Evolutionary conservation across 2,797 vertebrate species (phyloP), one percentile per base, ranked within the genome.

Genomic region (Dermochelys coriacea): DNA sequence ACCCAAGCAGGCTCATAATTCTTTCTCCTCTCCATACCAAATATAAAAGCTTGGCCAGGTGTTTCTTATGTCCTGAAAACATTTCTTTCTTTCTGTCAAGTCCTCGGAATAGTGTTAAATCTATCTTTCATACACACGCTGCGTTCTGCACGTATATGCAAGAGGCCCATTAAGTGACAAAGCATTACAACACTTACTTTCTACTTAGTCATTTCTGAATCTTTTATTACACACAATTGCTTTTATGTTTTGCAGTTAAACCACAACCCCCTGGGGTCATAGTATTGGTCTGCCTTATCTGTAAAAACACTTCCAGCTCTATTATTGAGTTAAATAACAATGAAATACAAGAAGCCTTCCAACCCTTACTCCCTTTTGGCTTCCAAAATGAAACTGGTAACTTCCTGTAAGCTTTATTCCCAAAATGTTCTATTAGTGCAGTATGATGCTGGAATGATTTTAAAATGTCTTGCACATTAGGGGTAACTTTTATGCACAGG

Each of bases 351-450:
- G 79, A 79, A 51, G 41, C 27, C 49, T 8, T 11, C 8, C 0
- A 1, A 52, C 21, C 12, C 27, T 0, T 0, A 4, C 54, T 82
- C 52, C 9, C 47, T 79, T 41, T 31, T 29, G 87, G 47, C 8
- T 16, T 93, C 86, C 80, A 77, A 54, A 82, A 74, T 78, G 50
- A 68, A 61, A 82, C 34, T 54, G 50, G 57, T 89, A 83, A 86
- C 50, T 80, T 80, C 34, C 50, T 52, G 50, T 78, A 52, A 37
- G 19, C 34, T 80, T 49, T 25, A 80, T 50, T 82, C 79, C 71
- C 78, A 71, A n/a, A 83, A 78, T 19, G 31, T 85, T 41, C 71
- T 31, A 57, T 89, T 83, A 83, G 71, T 81, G 57, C 57, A 79
- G 41, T 79, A 18, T 41, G 50, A 86, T 78, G n/a, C 45, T 83